These are phyloP conservation scores for Pseudoips prasinana DNA, from an alignment of 2,888 invertebrate species.

Conservation along the genomic window DNA sequence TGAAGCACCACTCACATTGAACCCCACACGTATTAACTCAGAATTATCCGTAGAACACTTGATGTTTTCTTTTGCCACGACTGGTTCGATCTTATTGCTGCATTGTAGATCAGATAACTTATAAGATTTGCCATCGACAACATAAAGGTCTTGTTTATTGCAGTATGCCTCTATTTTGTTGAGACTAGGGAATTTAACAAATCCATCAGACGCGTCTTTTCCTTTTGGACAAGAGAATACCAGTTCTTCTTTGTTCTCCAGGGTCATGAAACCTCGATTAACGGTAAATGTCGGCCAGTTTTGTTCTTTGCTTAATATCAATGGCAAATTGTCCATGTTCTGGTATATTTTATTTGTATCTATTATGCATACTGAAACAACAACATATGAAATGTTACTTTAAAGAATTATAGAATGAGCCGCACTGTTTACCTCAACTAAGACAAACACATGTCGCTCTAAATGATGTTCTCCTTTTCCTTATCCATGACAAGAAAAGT, in stretches of 20 bases:
- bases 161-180: conserved; percentile 23
- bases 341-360: conserved; percentile 12
- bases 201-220: conserved; percentile 11
- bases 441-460: background rate
- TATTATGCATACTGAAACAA: conserved; percentile 22
- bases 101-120: conserved; percentile 27
- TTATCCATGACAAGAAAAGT: too few relatives aligned
- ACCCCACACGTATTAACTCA: conserved; percentile 30
- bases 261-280: background rate
- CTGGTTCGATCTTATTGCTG: conserved; percentile 13
- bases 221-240: conserved; percentile 23
- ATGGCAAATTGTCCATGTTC: conserved; percentile 14
- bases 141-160: conserved; percentile 18
- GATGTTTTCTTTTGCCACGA: conserved; percentile 8
- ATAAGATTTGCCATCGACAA: conserved; percentile 14
- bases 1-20: conserved; percentile 5
- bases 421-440: background rate
- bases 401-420: background rate
- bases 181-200: conserved; percentile 15
- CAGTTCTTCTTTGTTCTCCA: background rate
- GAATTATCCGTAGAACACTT: conserved; percentile 21
- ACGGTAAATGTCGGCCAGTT: conserved; percentile 17
- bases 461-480: too few relatives aligned
- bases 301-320: conserved; percentile 13
- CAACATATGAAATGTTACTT: background rate